Base-by-base conservation (phyloP, 2,888 invertebrate species). In the Melinaea marsaeus region DNA sequence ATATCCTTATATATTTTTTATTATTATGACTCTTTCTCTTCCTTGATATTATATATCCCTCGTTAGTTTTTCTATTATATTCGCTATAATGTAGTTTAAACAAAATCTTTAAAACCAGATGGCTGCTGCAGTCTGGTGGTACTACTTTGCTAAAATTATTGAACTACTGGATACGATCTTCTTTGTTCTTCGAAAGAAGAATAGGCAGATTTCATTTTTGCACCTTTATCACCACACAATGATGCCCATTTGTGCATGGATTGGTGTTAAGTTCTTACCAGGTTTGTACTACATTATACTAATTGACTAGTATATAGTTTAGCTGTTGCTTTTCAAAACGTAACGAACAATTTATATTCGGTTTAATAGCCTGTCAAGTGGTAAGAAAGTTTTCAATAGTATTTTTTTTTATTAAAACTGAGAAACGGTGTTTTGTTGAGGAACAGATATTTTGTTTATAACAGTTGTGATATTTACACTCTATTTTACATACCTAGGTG, bases 141-240 rank as follows among this genome's bases (percentile, higher is more conserved):
- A 96, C 79, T 95, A 95, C 79, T 92, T 95, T 69, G 95, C 95
- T 22, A 96, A 96, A 85, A 88, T 96, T 58, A 91, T 95, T 2
- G 96, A 96, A 77, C 91, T 96, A 0, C 78, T 96, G 65, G 96
- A 96, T 77, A 96, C 96, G 0, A 92, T 96, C 33, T 98, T 98
- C 89, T 98, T 98, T 79, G 96, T 98, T 6, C 83, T 98, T 73
- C 92, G 98, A 58, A 98, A 98, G 85, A 98, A 98, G 84, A 94
- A 96, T 75, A 94, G 94, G 62, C 98, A 98, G 85, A 95, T 98
- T 34, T 94, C 96, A 0, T 95, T 96, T 79, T 92, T 98, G 22
- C 98, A 98, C 78, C 94, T 98, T 13, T 97, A 97, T 78, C 98
- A 98, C 83, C 98, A 98, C 80, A 92, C 94, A 2, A 91, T 95